phyloP scores from a whole-genome alignment of 2,113 vertebrate genomes.

The Nothoprocta perdicaria region DNA sequence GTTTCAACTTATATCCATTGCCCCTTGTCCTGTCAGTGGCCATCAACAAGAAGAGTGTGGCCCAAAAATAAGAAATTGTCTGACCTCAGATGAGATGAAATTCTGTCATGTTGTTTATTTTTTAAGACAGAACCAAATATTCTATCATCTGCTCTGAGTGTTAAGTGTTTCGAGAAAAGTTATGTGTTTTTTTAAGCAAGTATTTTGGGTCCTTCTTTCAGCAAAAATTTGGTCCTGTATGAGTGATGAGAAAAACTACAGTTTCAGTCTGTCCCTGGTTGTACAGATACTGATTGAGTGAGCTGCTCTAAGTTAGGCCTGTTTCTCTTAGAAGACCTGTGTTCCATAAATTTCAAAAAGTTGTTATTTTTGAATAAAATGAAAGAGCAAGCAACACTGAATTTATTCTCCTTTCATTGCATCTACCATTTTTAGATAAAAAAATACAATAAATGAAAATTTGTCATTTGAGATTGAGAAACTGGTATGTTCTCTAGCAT shows the following conservation, averaged over 20 bases:
- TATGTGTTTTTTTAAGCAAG: background rate
- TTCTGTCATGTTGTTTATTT: background rate
- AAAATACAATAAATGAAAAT: conserved; percentile 14
- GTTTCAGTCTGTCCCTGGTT: background rate
- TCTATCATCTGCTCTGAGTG: background rate
- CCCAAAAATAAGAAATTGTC: background rate
- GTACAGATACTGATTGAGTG: background rate
- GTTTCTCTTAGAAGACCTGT: background rate
- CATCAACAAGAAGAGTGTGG: too few relatives aligned
- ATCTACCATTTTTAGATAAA: background rate
- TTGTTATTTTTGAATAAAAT: conserved; percentile 25
- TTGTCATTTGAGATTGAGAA: background rate
- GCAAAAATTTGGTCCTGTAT: background rate
- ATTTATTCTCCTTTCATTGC: conserved; percentile 26
- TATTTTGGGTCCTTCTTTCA: background rate
- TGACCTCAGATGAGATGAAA: background rate
- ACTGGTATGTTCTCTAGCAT: background rate
- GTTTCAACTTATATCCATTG: too few relatives aligned
- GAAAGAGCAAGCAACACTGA: conserved; percentile 26
- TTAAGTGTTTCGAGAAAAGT: background rate
- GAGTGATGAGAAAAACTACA: background rate
- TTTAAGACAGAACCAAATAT: background rate
- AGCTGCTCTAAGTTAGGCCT: conserved; percentile 34
- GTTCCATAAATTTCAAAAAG: conserved; percentile 13
- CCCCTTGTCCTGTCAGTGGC: too few relatives aligned